Evolutionary conservation across 2,888 invertebrate species (phyloP).

Genomic region (Trichogramma dendrolimi): DNA sequence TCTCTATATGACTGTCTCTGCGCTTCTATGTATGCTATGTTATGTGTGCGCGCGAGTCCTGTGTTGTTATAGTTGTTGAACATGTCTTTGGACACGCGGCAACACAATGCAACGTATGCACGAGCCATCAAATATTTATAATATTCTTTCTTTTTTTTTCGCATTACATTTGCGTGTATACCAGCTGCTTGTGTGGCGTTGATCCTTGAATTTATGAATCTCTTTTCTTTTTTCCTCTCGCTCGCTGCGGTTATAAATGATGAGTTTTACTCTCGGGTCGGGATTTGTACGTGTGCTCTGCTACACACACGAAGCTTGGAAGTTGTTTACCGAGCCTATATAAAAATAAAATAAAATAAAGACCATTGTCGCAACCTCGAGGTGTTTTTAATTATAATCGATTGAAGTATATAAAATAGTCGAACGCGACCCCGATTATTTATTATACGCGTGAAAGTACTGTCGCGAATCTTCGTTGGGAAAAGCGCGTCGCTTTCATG

Average conservation of each 20-base stretch:
- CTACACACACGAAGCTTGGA: neutral
- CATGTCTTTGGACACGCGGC: conserved; percentile 16
- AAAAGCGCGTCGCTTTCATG: too few species aligned
- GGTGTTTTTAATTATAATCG: too few species aligned
- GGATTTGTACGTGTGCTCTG: too few species aligned
- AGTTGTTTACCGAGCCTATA: neutral
- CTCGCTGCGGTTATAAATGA: too few species aligned
- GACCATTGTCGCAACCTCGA: neutral
- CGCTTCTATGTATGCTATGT: conserved; percentile 7
- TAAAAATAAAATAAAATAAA: neutral
- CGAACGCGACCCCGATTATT: too few species aligned
- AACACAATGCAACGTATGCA: conserved; percentile 1
- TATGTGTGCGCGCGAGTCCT: conserved; percentile 14
- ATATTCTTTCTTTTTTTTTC: conserved; percentile 6
- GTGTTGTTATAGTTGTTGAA: conserved; percentile 2
- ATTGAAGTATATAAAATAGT: too few species aligned
- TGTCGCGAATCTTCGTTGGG: too few species aligned
- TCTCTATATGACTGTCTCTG: neutral
- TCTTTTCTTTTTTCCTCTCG: too few species aligned
- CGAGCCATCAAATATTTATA: conserved; percentile 22
- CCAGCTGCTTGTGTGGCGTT: too few species aligned
- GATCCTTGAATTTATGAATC: too few species aligned
- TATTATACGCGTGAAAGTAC: too few species aligned
- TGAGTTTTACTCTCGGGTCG: too few species aligned
- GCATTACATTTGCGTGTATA: neutral